Percentiles rank a stretch among this genome's conserved stretches.
Conservation (phyloP, 2,113 vertebrate species). For the Rynchops niger region DNA sequence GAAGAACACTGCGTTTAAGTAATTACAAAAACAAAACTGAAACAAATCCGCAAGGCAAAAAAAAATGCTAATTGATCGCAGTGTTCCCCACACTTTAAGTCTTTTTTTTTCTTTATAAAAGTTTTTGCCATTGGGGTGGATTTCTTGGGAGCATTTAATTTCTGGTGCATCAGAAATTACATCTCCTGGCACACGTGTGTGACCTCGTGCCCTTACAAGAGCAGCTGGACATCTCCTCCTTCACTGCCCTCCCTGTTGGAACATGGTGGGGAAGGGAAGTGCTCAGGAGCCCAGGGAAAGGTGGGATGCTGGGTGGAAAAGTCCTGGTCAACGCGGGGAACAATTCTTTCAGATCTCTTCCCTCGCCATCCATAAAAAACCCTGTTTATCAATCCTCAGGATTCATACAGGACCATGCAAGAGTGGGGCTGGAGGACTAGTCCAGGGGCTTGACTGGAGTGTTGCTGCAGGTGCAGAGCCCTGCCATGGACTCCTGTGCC, state of each 20-base stretch:
- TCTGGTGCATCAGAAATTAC: neutral
- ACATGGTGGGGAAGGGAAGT: neutral
- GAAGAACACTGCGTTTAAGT: slow-evolving; percentile 62
- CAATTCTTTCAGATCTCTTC: neutral
- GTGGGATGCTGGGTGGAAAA: neutral
- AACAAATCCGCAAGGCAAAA: slow-evolving; percentile 20
- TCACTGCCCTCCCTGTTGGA: neutral
- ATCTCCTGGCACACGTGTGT: rapidly evolving
- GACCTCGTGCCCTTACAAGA: neutral
- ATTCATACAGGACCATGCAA: neutral
- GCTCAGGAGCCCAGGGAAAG: neutral
- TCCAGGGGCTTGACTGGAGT: neutral
- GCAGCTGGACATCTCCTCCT: neutral
- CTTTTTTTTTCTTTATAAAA: neutral
- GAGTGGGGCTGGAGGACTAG: neutral
- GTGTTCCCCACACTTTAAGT: neutral
- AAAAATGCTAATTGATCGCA: neutral
- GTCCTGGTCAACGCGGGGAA: neutral
- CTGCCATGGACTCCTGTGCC: neutral
- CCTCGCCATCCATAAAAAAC: neutral
- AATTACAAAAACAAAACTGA: slow-evolving; percentile 63
- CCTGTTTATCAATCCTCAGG: neutral
- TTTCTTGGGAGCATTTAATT: neutral
- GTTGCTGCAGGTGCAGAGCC: neutral
- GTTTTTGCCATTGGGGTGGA: neutral